Evolutionary conservation across 2,888 invertebrate species (phyloP).

Genomic region (Drepana falcataria): DNA sequence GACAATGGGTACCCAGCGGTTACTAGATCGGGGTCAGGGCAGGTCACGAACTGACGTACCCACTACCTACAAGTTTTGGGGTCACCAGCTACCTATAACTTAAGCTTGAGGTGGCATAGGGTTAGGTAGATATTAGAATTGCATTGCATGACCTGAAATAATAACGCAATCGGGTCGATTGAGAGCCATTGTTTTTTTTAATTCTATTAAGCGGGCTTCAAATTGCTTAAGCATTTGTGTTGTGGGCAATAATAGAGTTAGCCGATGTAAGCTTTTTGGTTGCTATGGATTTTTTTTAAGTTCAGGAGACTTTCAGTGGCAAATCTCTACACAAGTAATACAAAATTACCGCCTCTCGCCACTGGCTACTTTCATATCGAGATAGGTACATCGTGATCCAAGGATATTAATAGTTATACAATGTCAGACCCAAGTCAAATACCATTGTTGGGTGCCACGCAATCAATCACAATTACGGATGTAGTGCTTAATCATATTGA

Average conservation of each 20-base stretch:
- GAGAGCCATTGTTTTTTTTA: neutral
- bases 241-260: neutral
- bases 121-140: constrained; percentile 1
- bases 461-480: constrained; percentile 74
- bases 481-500: constrained; percentile 65
- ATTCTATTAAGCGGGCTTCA: neutral
- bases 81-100: constrained; percentile 52
- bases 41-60: constrained; percentile 65
- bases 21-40: constrained; percentile 70
- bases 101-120: constrained; percentile 14
- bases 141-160: constrained; percentile 3
- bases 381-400: constrained; percentile 47
- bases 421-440: constrained; percentile 32
- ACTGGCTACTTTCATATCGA: constrained; percentile 47
- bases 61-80: constrained; percentile 38
- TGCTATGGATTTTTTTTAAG: neutral
- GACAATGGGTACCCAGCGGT: constrained; percentile 65
- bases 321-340: constrained; percentile 14
- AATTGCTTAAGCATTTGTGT: neutral
- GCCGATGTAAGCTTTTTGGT: too few relatives aligned
- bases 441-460: constrained; percentile 29
- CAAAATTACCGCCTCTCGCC: constrained; percentile 32
- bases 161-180: constrained; percentile 1
- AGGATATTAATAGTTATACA: constrained; percentile 46
- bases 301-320: neutral